Evolutionary conservation across 2,113 vertebrate species (phyloP).

Genomic region (Archilochus colubris): DNA sequence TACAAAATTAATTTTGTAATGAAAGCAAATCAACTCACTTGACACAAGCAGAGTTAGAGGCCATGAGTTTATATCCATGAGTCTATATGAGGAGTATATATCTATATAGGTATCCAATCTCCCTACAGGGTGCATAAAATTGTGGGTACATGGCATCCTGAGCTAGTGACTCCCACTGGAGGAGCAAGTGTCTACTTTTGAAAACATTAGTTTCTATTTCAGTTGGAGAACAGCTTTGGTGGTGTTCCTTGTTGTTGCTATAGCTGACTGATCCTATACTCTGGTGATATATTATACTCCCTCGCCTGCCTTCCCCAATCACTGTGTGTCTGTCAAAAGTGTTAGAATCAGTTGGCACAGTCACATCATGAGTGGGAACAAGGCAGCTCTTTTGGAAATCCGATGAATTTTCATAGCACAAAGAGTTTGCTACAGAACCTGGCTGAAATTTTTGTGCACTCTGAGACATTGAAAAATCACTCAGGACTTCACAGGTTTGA

Average conservation of each 20-base stretch:
- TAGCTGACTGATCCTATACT: conserved; percentile 30
- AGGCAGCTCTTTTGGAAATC: conserved; percentile 2
- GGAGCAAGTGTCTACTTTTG: background rate
- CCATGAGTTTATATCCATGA: no score
- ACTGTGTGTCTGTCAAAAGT: conserved; percentile 14
- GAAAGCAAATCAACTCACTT: background rate
- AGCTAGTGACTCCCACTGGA: background rate
- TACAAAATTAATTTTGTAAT: background rate
- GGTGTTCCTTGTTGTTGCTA: conserved; percentile 4
- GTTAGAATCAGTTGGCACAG: conserved; percentile 10
- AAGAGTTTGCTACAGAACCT: background rate
- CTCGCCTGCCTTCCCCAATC: conserved; percentile 18
- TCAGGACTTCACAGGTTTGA: background rate
- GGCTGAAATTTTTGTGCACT: background rate
- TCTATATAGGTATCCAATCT: background rate
- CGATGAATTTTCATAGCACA: conserved; percentile 8
- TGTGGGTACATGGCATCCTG: background rate
- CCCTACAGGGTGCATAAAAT: background rate
- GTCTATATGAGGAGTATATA: no score
- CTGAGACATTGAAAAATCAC: background rate
- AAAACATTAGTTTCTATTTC: conserved; percentile 29
- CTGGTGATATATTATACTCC: conserved; percentile 13
- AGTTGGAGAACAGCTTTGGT: background rate
- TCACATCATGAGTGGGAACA: background rate
- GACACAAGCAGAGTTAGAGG: background rate